Conservation (phyloP, 2,797 vertebrate species). For the Lycodopsis pacificus region DNA sequence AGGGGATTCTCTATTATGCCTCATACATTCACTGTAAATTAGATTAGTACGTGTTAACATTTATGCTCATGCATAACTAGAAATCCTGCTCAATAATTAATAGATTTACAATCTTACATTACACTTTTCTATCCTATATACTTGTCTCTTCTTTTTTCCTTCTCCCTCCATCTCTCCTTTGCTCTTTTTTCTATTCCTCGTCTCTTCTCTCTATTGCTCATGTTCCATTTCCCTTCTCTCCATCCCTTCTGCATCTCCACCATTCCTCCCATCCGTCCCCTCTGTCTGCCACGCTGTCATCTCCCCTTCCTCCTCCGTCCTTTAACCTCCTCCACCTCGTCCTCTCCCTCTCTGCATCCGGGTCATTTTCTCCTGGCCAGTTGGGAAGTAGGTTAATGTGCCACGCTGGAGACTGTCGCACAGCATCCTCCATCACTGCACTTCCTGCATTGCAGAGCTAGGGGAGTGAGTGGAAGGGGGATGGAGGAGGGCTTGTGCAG, state of each 20-base stretch:
- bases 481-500: slow-evolving; percentile 35
- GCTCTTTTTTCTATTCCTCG: neutral
- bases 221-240: neutral
- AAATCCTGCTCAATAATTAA: neutral
- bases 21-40: neutral
- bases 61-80: neutral
- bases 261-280: neutral
- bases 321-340: neutral
- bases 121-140: neutral
- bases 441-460: slow-evolving; percentile 54
- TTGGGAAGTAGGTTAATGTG: slow-evolving; percentile 85
- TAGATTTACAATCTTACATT: slow-evolving; percentile 2
- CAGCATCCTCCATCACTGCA: slow-evolving; percentile 61
- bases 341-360: slow-evolving; percentile 43
- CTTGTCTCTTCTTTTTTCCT: neutral
- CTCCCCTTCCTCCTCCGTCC: neutral
- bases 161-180: neutral
- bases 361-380: slow-evolving; percentile 42
- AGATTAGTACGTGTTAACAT: neutral
- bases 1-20: neutral
- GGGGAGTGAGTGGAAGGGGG: slow-evolving; percentile 31
- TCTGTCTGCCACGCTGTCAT: neutral
- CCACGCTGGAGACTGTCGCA: slow-evolving; percentile 73
- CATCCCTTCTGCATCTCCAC: neutral
- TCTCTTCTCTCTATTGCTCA: neutral